A percentile compares a stretch with the other conserved stretches of the same genome.
Evolutionary conservation across 2,888 invertebrate genomes (phyloP).

Genomic region (Tethea ocularis): DNA sequence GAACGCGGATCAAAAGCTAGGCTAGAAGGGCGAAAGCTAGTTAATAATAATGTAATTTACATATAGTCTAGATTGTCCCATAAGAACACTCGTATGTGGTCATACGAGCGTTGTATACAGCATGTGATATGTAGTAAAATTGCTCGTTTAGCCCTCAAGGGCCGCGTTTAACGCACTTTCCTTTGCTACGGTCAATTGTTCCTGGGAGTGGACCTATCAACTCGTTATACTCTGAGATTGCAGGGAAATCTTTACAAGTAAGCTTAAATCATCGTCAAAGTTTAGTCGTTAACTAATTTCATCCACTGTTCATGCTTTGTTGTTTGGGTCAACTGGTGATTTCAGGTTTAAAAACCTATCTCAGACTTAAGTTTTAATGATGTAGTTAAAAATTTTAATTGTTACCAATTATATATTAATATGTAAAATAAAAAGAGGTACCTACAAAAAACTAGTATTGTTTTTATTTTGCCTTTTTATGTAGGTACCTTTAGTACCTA

Average conservation of each 20-base stretch:
- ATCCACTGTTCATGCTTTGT: too few species aligned
- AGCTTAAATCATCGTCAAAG: slow-evolving; percentile 13
- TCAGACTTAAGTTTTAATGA: too few species aligned
- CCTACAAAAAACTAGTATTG: too few species aligned
- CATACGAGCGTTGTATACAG: background rate
- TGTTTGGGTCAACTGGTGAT: too few species aligned
- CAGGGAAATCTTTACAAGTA: slow-evolving; percentile 10
- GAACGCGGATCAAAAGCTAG: too few species aligned
- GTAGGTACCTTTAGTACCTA: too few species aligned
- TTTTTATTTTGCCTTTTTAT: too few species aligned
- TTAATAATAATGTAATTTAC: background rate
- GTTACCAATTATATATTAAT: too few species aligned
- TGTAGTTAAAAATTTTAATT: too few species aligned
- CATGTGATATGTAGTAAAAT: slow-evolving; percentile 42
- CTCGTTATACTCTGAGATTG: slow-evolving; percentile 10
- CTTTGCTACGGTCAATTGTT: slow-evolving; percentile 15
- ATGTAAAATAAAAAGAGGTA: too few species aligned
- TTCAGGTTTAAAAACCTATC: too few species aligned
- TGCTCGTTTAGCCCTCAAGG: slow-evolving; percentile 32
- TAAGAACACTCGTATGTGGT: background rate
- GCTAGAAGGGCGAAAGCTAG: too few species aligned
- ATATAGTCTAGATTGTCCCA: background rate
- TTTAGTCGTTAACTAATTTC: slow-evolving; percentile 12
- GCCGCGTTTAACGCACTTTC: slow-evolving; percentile 45
- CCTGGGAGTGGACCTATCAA: slow-evolving; percentile 7